phyloP scores from a whole-genome alignment of 2,113 vertebrate species.

The Proteles cristata region DNA sequence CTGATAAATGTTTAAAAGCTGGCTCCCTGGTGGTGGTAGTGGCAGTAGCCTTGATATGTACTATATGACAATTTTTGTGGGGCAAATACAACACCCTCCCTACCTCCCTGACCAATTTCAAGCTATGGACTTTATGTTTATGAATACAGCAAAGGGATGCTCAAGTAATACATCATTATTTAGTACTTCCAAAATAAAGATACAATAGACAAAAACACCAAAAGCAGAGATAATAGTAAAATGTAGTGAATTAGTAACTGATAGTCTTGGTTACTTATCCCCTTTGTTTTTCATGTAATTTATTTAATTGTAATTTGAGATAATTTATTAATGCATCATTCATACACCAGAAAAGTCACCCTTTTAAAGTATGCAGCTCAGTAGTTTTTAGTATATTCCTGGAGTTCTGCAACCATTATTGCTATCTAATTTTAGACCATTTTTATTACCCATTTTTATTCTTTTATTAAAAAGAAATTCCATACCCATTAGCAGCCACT shows the following conservation, averaged over 20 bases:
- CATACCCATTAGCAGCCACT: not conserved
- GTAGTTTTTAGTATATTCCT: not conserved
- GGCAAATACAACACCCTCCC: not conserved
- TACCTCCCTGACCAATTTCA: not conserved
- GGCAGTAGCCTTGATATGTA: not conserved
- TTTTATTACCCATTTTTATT: not conserved
- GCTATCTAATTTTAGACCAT: constrained; percentile 20
- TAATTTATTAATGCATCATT: constrained; percentile 1
- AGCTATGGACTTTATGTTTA: not conserved
- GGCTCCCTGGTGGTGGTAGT: not conserved
- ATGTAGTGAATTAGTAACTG: constrained; percentile 5
- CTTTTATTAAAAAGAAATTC: not conserved
- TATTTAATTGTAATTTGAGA: not conserved
- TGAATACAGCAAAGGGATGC: not conserved
- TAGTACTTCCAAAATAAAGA: constrained; percentile 50
- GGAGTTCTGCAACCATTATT: not conserved
- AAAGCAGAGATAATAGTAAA: not conserved
- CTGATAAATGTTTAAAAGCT: constrained; percentile 1
- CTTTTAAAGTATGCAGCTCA: not conserved
- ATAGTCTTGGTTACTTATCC: not conserved
- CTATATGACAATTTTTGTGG: not conserved
- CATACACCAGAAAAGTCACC: not conserved
- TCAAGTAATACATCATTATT: not conserved
- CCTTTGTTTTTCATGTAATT: not conserved
- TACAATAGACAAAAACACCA: not conserved